Percentiles rank a stretch among this genome's conserved stretches.
These are phyloP conservation scores for Sebastes kiyomatsui DNA, from an alignment of 2,797 vertebrate genomes.

Conservation along the genomic window DNA sequence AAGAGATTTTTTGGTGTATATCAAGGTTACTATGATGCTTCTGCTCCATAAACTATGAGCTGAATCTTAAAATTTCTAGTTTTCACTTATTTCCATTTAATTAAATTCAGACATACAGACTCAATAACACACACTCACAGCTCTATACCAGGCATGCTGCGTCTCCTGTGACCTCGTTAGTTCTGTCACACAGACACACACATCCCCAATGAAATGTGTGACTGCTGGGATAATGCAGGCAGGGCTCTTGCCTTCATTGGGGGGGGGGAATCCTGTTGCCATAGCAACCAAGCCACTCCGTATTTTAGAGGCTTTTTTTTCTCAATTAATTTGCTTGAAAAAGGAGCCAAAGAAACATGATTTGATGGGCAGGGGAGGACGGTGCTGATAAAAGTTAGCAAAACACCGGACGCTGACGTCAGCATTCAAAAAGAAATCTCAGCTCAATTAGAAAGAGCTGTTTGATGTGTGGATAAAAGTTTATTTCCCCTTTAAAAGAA, in stretches of 20 bases:
- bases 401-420: background rate
- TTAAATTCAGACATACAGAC: background rate
- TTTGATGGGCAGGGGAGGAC: background rate
- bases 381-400: background rate
- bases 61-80: background rate
- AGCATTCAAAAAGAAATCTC: background rate
- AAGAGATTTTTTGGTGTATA: background rate
- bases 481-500: background rate
- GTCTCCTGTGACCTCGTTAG: background rate
- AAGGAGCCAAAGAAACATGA: background rate
- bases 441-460: background rate
- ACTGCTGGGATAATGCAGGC: background rate
- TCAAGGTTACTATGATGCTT: background rate
- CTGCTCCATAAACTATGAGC: background rate
- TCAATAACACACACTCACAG: background rate
- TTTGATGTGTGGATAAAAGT: background rate
- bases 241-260: constrained; percentile 8
- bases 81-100: background rate
- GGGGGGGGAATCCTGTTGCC: constrained; percentile 51
- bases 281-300: constrained; percentile 56
- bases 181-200: background rate
- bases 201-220: background rate
- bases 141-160: background rate
- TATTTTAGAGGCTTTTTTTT: constrained; percentile 13
- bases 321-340: background rate